phyloP scores from a whole-genome alignment of 2,888 invertebrate genomes.

The Tipula confusa region DNA sequence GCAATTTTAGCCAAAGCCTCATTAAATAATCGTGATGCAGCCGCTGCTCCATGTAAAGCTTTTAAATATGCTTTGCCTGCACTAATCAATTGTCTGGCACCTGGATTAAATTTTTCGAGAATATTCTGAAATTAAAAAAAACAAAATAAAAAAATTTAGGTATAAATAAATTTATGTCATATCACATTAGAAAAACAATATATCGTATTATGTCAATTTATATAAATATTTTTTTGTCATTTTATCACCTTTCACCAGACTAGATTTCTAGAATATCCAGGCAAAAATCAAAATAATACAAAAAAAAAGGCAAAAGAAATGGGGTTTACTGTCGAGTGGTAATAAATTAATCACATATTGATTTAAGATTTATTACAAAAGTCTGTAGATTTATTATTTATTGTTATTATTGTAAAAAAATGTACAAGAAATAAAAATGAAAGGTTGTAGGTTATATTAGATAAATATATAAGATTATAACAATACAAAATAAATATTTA shows the following conservation, averaged over 20 bases:
- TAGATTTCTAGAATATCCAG: no score
- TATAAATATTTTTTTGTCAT: neutral
- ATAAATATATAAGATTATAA: neutral
- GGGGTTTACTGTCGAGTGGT: neutral
- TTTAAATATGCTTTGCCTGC: constrained; percentile 92
- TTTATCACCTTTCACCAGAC: neutral
- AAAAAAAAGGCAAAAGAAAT: neutral
- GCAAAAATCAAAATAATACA: no score
- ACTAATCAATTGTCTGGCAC: constrained; percentile 87
- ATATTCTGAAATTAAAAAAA: constrained; percentile 75
- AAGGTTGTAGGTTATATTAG: neutral
- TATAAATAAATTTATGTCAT: neutral
- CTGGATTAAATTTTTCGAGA: constrained; percentile 93
- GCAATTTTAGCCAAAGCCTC: constrained; percentile 84
- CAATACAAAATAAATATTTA: neutral
- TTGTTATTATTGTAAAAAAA: neutral
- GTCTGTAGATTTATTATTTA: neutral
- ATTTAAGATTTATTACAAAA: neutral
- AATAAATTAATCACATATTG: neutral
- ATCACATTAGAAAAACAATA: neutral
- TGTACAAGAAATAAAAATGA: neutral
- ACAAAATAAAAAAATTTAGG: neutral
- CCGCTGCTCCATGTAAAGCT: constrained; percentile 87
- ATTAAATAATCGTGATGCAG: constrained; percentile 81
- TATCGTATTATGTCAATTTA: neutral